Conservation (phyloP, 2,888 invertebrate genomes). For the Autographa pulchrina region DNA sequence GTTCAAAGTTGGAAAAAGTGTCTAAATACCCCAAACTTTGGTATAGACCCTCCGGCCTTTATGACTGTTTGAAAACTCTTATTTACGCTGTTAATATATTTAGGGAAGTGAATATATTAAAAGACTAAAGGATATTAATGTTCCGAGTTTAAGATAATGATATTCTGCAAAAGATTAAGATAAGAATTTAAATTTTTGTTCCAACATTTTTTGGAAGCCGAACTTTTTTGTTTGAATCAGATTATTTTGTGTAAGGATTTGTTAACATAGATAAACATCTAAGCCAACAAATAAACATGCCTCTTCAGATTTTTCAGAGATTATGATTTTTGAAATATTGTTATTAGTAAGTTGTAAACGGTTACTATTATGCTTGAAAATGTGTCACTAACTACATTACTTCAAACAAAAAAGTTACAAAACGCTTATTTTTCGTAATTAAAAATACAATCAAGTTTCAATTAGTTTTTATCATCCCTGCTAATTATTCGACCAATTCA, state of each 20-base stretch:
- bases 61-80: constrained; percentile 73
- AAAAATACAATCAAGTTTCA: no score
- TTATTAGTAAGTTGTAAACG: no score
- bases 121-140: constrained; percentile 72
- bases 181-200: constrained; percentile 23
- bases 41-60: constrained; percentile 62
- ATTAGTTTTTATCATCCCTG: neutral
- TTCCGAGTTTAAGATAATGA: constrained; percentile 67
- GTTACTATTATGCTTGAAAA: no score
- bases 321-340: no score
- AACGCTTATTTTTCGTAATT: no score
- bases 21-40: constrained; percentile 65
- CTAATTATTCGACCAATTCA: neutral
- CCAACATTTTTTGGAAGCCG: neutral
- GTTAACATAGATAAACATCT: neutral
- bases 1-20: constrained; percentile 68
- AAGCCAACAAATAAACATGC: neutral
- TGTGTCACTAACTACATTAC: no score
- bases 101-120: constrained; percentile 72
- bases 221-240: neutral
- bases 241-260: neutral
- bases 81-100: constrained; percentile 78
- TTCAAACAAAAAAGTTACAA: no score
- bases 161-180: constrained; percentile 47
- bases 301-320: no score